Percentiles rank a stretch among this genome's conserved stretches.
These are phyloP conservation scores for Chrysomela aeneicollis DNA, from an alignment of 2,888 invertebrate genomes.

Conservation along the genomic window DNA sequence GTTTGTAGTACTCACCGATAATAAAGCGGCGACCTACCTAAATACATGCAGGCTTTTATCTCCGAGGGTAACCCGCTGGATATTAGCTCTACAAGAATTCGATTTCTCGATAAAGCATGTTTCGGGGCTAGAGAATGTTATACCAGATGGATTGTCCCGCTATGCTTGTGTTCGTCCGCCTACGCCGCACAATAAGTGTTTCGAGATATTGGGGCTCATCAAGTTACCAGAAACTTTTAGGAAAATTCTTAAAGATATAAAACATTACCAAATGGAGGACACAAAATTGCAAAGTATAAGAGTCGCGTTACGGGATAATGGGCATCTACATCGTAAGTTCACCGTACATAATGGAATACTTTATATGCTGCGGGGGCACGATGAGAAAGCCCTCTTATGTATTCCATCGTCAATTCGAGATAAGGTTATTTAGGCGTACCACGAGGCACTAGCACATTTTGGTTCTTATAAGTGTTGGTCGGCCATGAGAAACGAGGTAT, in stretches of 20 bases:
- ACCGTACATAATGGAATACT: background rate
- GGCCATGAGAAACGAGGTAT: constrained; percentile 24
- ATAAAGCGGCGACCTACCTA: constrained; percentile 43
- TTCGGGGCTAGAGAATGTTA: constrained; percentile 5
- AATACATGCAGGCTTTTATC: constrained; percentile 42
- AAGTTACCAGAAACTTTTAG: background rate
- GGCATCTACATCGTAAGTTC: background rate
- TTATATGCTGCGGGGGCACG: constrained; percentile 21
- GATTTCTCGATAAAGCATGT: constrained; percentile 42
- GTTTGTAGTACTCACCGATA: constrained; percentile 45
- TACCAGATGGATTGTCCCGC: background rate
- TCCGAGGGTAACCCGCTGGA: constrained; percentile 43
- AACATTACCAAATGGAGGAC: background rate
- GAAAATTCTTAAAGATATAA: background rate
- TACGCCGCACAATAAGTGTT: background rate
- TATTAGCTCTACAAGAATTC: too few species aligned
- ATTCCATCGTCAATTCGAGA: constrained; percentile 17
- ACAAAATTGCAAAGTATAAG: background rate
- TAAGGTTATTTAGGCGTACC: constrained; percentile 16
- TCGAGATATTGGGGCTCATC: background rate
- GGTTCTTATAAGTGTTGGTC: constrained; percentile 29
- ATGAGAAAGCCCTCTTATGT: constrained; percentile 21
- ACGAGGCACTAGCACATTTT: constrained; percentile 30
- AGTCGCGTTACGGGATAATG: background rate
- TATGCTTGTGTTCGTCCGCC: constrained; percentile 1